Evolutionary conservation across 2,888 invertebrate species (phyloP), one percentile per base, ranked within the genome.

Genomic region (Drosophila affinis): DNA sequence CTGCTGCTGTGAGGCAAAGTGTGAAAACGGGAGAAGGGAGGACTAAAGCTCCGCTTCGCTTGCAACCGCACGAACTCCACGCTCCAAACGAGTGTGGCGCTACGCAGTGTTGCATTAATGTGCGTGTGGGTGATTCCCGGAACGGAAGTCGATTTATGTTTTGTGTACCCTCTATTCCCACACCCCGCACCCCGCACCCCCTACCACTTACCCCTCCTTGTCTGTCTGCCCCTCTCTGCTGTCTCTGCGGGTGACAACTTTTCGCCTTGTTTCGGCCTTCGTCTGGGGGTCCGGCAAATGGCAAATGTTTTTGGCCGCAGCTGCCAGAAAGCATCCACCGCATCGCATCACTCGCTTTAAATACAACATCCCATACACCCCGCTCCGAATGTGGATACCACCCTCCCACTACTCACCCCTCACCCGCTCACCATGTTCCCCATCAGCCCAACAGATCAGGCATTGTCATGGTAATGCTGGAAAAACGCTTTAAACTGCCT

Each of bases 81-180:
- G 48, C 39, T n/a, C 39, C n/a, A 34, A 44, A 12, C 7, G 17
- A 0, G 1, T 6, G 18, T 34, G 51, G 27, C 27, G 46, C 68
- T 60, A 81, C 81, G 79, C 78, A 63, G 72, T 62, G 46, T 71
- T 79, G 82, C 77, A 87, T 78, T 89, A 88, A 88, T 84, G 88
- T 76, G 79, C 21, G 46, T 51, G 21, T 9, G 24, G 39, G 29
- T 18, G 7, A 44, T 21, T 34, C 52, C 54, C 63, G 72, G 51
- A 74, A 48, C 82, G 83, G 87, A 83, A 85, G 82, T 73, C 86
- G 76, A 76, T 81, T 81, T 87, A 83, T 84, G 87, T 75, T 54
- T 72, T 70, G 69, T 63, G 21, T 62, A 46, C 21, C 45, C 21
- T 54, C 17, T 29, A 9, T 9, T 2, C 29, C 34, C 46, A 9